Evolutionary conservation across 2,797 vertebrate genomes (phyloP).

Genomic region (Pangasius larnaudii): DNA sequence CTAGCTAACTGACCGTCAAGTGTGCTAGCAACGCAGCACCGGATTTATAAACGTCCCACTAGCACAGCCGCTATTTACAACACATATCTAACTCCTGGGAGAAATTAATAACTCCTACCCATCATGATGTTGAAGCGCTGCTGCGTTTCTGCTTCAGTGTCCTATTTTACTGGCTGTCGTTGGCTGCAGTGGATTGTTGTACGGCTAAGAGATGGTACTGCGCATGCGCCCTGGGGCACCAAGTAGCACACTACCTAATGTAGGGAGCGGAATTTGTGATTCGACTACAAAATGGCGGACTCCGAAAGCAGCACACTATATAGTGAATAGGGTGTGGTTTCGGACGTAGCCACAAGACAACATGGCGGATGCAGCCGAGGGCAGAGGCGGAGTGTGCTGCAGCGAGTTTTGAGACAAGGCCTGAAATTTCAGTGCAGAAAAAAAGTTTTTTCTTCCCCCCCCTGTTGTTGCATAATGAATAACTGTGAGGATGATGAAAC

Average conservation of each 20-base stretch:
- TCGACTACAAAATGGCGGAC: conserved; percentile 35
- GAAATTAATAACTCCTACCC: conserved; percentile 24
- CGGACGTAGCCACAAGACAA: conserved; percentile 29
- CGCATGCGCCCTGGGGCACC: conserved; percentile 36
- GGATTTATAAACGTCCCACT: neutral
- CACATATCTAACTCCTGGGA: too few species aligned
- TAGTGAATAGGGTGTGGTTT: conserved; percentile 41
- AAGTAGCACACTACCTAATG: conserved; percentile 26
- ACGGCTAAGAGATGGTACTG: conserved; percentile 10
- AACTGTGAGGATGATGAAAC: neutral
- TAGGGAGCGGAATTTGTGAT: conserved; percentile 34
- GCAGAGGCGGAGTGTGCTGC: neutral
- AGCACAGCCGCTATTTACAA: too few species aligned
- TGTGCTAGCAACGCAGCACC: neutral
- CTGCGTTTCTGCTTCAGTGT: neutral
- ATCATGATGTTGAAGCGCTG: conserved; percentile 21
- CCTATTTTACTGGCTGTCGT: conserved; percentile 6
- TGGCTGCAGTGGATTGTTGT: conserved; percentile 11
- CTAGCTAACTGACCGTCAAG: conserved; percentile 11
- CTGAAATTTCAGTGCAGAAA: neutral
- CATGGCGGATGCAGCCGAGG: conserved; percentile 9
- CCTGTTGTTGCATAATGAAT: neutral
- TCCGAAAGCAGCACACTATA: conserved; percentile 25
- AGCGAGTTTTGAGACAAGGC: conserved; percentile 16
- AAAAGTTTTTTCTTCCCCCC: neutral